Evolutionary conservation across 2,888 invertebrate species (phyloP).

Genomic region (Hydraecia micacea): DNA sequence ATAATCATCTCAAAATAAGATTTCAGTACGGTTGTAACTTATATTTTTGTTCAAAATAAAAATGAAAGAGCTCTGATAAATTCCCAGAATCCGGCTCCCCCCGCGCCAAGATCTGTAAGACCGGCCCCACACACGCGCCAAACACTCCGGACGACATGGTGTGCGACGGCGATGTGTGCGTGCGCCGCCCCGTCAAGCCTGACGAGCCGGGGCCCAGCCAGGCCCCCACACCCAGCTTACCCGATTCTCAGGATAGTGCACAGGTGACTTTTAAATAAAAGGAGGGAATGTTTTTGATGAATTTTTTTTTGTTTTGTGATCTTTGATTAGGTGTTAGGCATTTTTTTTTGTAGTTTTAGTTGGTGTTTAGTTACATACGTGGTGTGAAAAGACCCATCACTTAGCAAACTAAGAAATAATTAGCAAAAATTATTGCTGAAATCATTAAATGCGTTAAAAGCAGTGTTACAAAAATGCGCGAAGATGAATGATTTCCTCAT

Average conservation of each 20-base stretch:
- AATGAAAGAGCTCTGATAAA: background rate
- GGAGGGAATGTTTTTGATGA: background rate
- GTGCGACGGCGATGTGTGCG: conserved; percentile 89
- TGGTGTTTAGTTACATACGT: no score
- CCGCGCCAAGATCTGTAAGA: conserved; percentile 60
- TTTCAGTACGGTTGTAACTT: background rate
- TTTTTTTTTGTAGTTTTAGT: background rate
- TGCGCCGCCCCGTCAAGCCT: conserved; percentile 70
- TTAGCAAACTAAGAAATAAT: no score
- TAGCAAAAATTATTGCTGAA: no score
- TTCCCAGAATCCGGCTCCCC: conserved; percentile 46
- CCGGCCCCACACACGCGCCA: conserved; percentile 49
- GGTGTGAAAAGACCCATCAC: no score
- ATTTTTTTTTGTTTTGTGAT: background rate
- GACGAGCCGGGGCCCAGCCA: conserved; percentile 78
- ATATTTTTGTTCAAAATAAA: background rate
- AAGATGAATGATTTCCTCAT: no score
- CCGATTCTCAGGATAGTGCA: background rate
- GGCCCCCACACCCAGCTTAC: conserved; percentile 38
- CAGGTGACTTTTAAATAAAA: conserved; percentile 23
- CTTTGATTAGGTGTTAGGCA: background rate
- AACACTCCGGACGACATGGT: conserved; percentile 81
- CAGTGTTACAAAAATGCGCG: no score
- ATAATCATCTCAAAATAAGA: background rate
- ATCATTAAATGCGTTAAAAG: no score